Evolutionary conservation across 2,797 vertebrate genomes (phyloP).

Genomic region (Crocidura indochinensis): DNA sequence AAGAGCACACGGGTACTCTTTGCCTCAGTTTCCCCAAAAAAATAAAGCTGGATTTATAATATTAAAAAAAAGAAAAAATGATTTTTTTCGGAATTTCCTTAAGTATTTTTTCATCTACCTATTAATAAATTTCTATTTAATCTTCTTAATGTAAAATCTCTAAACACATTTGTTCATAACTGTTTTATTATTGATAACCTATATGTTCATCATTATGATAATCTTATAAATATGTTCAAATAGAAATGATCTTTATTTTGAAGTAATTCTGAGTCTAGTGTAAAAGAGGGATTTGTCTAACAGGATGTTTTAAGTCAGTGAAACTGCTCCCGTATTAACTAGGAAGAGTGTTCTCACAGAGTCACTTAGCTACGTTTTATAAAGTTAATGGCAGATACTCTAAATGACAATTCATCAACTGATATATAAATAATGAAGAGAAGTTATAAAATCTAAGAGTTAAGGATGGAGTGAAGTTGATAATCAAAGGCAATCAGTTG

Average conservation of each 20-base stretch:
- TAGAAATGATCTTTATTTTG: neutral
- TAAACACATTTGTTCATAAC: constrained; percentile 1
- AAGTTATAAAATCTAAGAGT: neutral
- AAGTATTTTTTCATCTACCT: constrained; percentile 30
- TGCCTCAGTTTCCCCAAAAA: too few species aligned
- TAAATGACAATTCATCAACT: neutral
- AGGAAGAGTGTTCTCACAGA: neutral
- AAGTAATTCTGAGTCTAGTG: too few species aligned
- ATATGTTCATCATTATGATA: neutral
- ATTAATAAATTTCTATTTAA: neutral
- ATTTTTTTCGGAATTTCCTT: constrained; percentile 29
- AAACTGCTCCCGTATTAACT: neutral
- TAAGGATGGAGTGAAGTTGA: neutral
- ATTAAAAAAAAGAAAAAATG: neutral
- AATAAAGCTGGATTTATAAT: too few species aligned
- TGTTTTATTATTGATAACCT: constrained; percentile 25
- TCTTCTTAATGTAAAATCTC: constrained; percentile 40
- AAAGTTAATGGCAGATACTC: neutral
- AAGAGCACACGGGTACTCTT: too few species aligned
- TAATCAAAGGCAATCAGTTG: neutral
- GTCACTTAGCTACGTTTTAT: neutral
- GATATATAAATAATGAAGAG: neutral
- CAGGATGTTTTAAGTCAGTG: neutral
- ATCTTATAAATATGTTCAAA: constrained; percentile 49
- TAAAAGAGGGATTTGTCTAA: neutral